phyloP scores from a whole-genome alignment of 2,113 vertebrate genomes.

The Vulpes ferrilata region DNA sequence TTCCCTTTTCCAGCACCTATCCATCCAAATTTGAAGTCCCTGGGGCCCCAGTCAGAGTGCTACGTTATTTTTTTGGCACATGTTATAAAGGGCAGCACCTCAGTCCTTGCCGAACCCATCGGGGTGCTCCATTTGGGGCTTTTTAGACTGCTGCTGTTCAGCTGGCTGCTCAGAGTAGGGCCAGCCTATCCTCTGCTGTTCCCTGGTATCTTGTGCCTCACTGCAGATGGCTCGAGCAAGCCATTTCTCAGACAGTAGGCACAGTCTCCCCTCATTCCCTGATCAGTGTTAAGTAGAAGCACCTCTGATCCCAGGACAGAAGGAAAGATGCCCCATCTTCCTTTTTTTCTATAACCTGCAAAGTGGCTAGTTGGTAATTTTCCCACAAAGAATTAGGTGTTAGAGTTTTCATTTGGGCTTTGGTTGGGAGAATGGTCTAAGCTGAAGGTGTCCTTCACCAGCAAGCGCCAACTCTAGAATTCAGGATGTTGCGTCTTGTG shows the following conservation, averaged over 20 bases:
- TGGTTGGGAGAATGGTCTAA: constrained; percentile 32
- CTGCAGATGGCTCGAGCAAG: not conserved
- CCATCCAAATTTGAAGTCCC: not conserved
- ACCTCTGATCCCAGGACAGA: not conserved
- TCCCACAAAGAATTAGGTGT: constrained; percentile 50
- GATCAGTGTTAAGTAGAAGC: constrained; percentile 29
- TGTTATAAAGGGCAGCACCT: not conserved
- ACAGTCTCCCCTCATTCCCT: constrained; percentile 18
- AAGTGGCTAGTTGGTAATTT: constrained; percentile 29
- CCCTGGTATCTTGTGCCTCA: not conserved
- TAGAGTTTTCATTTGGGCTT: constrained; percentile 63
- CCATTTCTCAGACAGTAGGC: not conserved
- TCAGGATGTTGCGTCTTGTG: not conserved
- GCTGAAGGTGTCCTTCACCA: constrained; percentile 65
- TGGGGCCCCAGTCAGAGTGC: not conserved
- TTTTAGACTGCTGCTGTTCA: constrained; percentile 24
- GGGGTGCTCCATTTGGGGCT: not conserved
- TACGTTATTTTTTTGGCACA: not conserved
- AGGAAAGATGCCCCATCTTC: not conserved
- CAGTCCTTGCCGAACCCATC: not conserved
- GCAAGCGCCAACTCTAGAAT: constrained; percentile 59
- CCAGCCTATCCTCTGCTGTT: not conserved
- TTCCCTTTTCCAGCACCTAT: not conserved
- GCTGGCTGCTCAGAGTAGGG: not conserved
- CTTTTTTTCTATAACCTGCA: not conserved